Evolutionary conservation across 2,888 invertebrate species (phyloP).

Genomic region (Dioctria rufipes): DNA sequence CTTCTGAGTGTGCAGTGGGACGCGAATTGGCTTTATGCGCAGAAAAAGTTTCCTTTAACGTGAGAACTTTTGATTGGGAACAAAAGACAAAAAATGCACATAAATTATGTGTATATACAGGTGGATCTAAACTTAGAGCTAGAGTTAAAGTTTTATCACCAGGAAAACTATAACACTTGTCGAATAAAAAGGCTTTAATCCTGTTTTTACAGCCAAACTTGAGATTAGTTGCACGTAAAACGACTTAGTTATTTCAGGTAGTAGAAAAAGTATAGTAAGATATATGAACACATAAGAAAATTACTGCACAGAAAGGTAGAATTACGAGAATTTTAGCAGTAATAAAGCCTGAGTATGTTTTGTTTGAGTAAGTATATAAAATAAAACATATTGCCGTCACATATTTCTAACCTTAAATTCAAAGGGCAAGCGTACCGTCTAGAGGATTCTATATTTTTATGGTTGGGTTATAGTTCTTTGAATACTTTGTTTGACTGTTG

Average conservation of each 20-base stretch:
- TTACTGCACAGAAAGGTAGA: too few relatives aligned
- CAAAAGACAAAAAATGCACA: neutral
- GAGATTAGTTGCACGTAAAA: neutral
- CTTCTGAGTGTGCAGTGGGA: slow-evolving; percentile 12
- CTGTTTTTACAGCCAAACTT: neutral
- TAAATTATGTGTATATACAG: neutral
- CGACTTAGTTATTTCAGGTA: neutral
- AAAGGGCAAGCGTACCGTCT: too few relatives aligned
- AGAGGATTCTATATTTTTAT: too few relatives aligned
- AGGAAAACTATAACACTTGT: neutral
- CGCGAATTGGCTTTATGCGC: neutral
- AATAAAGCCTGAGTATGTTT: neutral
- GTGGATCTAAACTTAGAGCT: neutral
- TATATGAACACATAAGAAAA: too few relatives aligned
- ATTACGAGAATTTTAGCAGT: neutral
- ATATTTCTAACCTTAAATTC: too few relatives aligned
- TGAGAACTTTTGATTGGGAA: neutral
- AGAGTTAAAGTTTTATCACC: slow-evolving; percentile 1
- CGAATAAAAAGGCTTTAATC: neutral
- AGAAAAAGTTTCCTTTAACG: neutral
- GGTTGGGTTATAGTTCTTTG: too few relatives aligned
- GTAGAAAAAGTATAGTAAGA: too few relatives aligned
- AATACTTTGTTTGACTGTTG: too few relatives aligned
- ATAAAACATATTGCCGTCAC: too few relatives aligned
- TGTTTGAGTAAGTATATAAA: neutral